Percentiles rank a stretch among this genome's conserved stretches.
These are phyloP conservation scores for Symphodus melops DNA, from an alignment of 2,113 vertebrate species.

Conservation along the genomic window DNA sequence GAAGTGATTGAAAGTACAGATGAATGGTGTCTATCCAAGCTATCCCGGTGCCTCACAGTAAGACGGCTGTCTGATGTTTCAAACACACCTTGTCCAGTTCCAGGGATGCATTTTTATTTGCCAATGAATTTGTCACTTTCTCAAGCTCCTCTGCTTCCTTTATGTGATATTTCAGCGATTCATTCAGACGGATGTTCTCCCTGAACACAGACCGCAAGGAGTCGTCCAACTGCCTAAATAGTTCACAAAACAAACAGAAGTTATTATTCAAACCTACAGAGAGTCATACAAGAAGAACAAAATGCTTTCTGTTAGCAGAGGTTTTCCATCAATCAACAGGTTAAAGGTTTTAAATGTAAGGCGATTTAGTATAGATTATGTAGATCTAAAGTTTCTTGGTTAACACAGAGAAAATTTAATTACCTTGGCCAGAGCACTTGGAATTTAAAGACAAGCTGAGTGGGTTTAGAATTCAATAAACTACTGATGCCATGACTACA, in stretches of 20 bases:
- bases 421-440: background rate
- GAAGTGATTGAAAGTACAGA: conserved; percentile 48
- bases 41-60: conserved; percentile 29
- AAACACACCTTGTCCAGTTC: conserved; percentile 83
- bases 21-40: conserved; percentile 50
- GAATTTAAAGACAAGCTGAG: background rate
- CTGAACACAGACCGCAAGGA: conserved; percentile 85
- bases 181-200: conserved; percentile 85
- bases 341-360: too few relatives aligned
- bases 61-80: conserved; percentile 32
- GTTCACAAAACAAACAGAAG: conserved; percentile 38
- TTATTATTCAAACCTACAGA: background rate
- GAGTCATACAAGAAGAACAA: background rate
- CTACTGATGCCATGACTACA: conserved; percentile 45
- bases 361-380: too few relatives aligned
- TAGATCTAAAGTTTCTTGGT: too few relatives aligned
- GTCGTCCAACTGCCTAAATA: conserved; percentile 85
- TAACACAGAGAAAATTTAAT: background rate
- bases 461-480: conserved; percentile 50
- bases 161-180: conserved; percentile 81
- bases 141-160: conserved; percentile 81
- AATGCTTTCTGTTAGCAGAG: background rate
- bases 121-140: conserved; percentile 75
- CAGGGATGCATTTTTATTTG: conserved; percentile 78
- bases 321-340: too few relatives aligned